Base-by-base conservation (phyloP, 2,888 invertebrate genomes). In the Periphyllus acericola region DNA sequence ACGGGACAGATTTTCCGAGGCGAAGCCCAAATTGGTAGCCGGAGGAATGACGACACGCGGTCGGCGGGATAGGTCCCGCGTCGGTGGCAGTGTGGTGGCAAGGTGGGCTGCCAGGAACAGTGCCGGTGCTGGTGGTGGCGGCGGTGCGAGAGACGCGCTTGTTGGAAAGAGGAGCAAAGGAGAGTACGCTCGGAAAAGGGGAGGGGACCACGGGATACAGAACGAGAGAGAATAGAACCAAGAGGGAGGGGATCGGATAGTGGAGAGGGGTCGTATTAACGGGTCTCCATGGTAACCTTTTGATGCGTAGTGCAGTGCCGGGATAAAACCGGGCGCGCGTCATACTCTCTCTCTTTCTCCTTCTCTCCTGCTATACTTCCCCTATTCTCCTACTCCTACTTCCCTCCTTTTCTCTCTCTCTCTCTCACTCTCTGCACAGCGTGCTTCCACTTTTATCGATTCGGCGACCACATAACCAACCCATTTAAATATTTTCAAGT, bases 371-470 rank as follows among this genome's bases (percentile, higher is more conserved):
- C 36, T 60, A 46, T 46, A 46, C 79, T 36, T n/a, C 25, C n/a
- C 34, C 60, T 34, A 36, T 36, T 6, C 36, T 60, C 60, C 60
- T 55, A 19, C 55, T 55, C 55, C 21, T 60, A 36, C 60, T n/a
- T 36, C 80, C 66, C 29, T 66, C 40, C 29, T 36, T 60, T 21
- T 36, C 80, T 40, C 40, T 40, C 29, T 40, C 68, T 40, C 68
- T 68, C 11, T 40, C 81, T 81, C 29, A 46, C 40, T 21, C 40
- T 29, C 25, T 11, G 11, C 76, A 32, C 72, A 74, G 60, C 66
- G 87, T 87, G 87, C 87, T 87, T 74, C 87, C 74, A 74, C 87
- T 87, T 87, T 87, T 87, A 87, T 87, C 87, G 87, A 87, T 87
- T 87, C 81, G 81, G 46, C 87, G 80, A 81, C 81, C 87, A 81